Conservation (phyloP, 2,113 vertebrate genomes). For the Nycticorax nycticorax region DNA sequence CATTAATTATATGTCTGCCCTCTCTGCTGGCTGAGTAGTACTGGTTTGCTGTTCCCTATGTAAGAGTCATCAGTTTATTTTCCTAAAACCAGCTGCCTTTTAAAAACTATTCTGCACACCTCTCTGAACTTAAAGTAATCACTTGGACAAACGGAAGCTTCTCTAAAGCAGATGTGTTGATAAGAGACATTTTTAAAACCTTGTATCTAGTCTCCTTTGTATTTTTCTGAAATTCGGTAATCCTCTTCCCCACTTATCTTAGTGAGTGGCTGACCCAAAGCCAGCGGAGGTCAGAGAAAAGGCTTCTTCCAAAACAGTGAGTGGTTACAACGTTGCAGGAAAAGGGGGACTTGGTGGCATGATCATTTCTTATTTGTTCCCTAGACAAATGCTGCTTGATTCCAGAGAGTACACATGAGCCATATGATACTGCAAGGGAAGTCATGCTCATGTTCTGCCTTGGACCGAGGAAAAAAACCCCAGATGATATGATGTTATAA, state of each 20-base stretch:
- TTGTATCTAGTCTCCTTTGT: slow-evolving; percentile 38
- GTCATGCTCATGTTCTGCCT: neutral
- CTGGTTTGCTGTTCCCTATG: neutral
- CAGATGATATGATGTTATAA: neutral
- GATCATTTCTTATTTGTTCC: neutral
- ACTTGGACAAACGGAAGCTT: slow-evolving; percentile 27
- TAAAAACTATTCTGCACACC: neutral
- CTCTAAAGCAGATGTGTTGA: slow-evolving; percentile 23
- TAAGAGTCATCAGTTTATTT: neutral
- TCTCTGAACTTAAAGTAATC: neutral
- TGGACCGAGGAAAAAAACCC: neutral
- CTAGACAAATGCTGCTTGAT: neutral
- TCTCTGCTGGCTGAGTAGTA: neutral
- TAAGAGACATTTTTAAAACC: slow-evolving; percentile 33
- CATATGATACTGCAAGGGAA: neutral
- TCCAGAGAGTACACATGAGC: neutral
- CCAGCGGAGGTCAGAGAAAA: slow-evolving; percentile 41
- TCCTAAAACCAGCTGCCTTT: neutral
- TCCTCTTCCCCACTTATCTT: slow-evolving; percentile 39
- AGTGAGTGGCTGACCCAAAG: slow-evolving; percentile 52
- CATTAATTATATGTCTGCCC: neutral
- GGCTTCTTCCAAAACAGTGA: neutral
- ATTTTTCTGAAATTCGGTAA: slow-evolving; percentile 61
- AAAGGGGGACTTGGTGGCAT: neutral
- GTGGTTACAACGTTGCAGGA: neutral